A percentile compares a stretch with the other conserved stretches of the same genome.
phyloP scores from a whole-genome alignment of 2,888 invertebrate genomes.

The Pristionchus fissidentatus region DNA sequence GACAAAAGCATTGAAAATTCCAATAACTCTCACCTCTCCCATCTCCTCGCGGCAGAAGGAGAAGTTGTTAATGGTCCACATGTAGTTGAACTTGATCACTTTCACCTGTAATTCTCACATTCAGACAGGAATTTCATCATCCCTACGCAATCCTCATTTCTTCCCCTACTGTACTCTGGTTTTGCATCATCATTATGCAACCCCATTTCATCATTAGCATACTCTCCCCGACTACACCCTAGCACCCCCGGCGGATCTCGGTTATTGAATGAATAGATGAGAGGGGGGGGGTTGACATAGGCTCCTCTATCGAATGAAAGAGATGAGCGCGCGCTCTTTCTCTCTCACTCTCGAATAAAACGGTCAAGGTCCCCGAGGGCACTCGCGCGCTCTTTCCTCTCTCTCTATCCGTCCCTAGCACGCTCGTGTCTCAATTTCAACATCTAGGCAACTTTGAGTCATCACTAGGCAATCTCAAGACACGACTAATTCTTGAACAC shows the following conservation, averaged over 20 bases:
- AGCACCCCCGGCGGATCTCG: background rate
- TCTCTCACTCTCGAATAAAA: background rate
- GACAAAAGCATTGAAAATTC: no score
- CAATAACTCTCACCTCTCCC: slow-evolving; percentile 88
- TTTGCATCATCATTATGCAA: background rate
- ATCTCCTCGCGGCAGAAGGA: slow-evolving; percentile 99
- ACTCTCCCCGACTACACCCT: background rate
- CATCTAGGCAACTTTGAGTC: no score
- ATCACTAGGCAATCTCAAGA: no score
- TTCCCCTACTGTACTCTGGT: background rate
- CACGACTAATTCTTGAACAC: no score
- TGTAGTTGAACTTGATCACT: slow-evolving; percentile 99
- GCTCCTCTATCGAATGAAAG: background rate
- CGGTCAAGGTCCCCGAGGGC: slow-evolving; percentile 41
- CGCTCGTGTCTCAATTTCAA: no score
- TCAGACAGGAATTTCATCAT: background rate
- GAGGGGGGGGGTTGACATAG: background rate
- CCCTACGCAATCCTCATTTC: background rate
- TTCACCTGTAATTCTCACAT: slow-evolving; percentile 86
- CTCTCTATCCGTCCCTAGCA: background rate
- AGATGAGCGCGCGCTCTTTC: background rate
- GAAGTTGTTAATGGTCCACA: slow-evolving; percentile 99
- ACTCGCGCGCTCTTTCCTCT: background rate
- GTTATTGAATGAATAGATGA: background rate
- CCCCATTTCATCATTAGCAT: background rate